These are phyloP conservation scores for Platycheirus albimanus DNA, from an alignment of 2,888 invertebrate genomes.

Conservation along the genomic window DNA sequence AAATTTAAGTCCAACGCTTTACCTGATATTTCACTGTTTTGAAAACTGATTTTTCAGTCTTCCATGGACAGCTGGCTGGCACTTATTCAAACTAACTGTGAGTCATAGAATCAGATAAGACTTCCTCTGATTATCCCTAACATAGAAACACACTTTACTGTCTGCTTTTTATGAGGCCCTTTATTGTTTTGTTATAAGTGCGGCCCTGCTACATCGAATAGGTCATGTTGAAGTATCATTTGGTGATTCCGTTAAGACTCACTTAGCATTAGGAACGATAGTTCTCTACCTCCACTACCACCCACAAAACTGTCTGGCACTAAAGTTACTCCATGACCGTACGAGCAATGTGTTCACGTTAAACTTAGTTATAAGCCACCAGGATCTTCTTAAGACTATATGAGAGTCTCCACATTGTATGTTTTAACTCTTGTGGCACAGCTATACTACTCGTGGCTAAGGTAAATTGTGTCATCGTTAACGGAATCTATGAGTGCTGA, in stretches of 20 bases:
- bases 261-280: slow-evolving; percentile 35
- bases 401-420: slow-evolving; percentile 13
- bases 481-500: slow-evolving; percentile 60
- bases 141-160: too few species aligned
- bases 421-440: slow-evolving; percentile 24
- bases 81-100: too few species aligned
- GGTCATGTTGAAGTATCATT: slow-evolving; percentile 41
- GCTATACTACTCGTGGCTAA: too few species aligned
- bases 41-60: too few species aligned
- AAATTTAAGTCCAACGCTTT: too few species aligned
- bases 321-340: slow-evolving; percentile 25
- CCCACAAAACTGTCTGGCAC: slow-evolving; percentile 53
- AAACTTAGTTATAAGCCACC: background rate
- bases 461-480: slow-evolving; percentile 72
- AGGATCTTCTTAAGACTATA: slow-evolving; percentile 8
- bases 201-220: slow-evolving; percentile 13
- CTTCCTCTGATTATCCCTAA: too few species aligned
- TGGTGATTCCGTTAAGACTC: slow-evolving; percentile 60
- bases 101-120: too few species aligned
- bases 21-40: too few species aligned
- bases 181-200: background rate
- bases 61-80: too few species aligned
- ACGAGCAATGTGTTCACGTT: slow-evolving; percentile 20
- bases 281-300: slow-evolving; percentile 31
- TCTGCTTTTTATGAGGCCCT: background rate